phyloP scores from a whole-genome alignment of 2,888 invertebrate species.

The Tipula lateralis region DNA sequence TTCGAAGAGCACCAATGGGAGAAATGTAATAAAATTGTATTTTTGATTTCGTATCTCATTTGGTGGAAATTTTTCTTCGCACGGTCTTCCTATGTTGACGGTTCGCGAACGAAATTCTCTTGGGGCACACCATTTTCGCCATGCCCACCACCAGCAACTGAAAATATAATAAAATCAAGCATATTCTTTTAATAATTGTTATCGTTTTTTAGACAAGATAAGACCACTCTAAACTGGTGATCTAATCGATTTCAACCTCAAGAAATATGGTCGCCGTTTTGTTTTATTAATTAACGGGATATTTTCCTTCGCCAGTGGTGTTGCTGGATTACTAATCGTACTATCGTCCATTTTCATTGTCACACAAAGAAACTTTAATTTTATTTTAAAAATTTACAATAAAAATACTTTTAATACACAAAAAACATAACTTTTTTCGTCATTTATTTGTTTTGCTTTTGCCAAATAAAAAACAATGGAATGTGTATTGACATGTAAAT shows the following conservation, averaged over 20 bases:
- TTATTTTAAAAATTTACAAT: not conserved
- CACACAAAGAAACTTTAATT: not conserved
- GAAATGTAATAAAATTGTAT: constrained; percentile 88
- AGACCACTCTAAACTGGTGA: not conserved
- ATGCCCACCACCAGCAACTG: constrained; percentile 74
- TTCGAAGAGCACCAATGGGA: constrained; percentile 90
- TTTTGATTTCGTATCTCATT: constrained; percentile 98
- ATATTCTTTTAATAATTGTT: not conserved
- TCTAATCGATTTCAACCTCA: constrained; percentile 49
- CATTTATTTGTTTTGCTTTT: not conserved
- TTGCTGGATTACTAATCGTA: constrained; percentile 51
- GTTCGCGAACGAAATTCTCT: constrained; percentile 71
- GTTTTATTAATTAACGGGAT: constrained; percentile 65
- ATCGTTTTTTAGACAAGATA: not conserved
- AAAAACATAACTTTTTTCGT: not conserved
- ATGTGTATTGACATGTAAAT: not conserved
- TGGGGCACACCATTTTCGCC: constrained; percentile 67
- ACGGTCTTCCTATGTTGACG: constrained; percentile 70
- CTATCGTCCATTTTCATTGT: constrained; percentile 45
- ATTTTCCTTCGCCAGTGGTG: constrained; percentile 59
- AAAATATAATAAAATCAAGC: constrained; percentile 38
- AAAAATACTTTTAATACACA: not conserved
- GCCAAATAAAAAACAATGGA: not conserved
- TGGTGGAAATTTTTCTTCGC: constrained; percentile 80
- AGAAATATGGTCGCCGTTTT: constrained; percentile 56